These are phyloP conservation scores for Corynorhinus townsendii DNA, from an alignment of 2,113 vertebrate genomes.

Conservation along the genomic window DNA sequence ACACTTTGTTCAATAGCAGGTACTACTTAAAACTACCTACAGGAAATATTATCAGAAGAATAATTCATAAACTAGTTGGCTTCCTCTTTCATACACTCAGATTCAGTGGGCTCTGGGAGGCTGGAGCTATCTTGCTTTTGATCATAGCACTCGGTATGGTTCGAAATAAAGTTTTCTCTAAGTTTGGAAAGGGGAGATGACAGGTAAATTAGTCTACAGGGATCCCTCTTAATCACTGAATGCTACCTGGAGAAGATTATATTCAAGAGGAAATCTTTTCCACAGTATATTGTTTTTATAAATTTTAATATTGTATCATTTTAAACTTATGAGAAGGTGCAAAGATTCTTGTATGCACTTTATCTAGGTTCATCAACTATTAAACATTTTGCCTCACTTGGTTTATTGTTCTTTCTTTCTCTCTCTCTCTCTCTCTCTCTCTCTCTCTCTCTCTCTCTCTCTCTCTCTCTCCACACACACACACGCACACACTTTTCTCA, in stretches of 20 bases:
- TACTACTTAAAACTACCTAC: background rate
- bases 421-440: background rate
- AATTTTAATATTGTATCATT: background rate
- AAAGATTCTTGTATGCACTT: background rate
- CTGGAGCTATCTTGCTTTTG: background rate
- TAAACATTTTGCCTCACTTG: background rate
- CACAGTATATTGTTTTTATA: background rate
- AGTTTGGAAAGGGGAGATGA: background rate
- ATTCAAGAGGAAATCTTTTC: background rate
- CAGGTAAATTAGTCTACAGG: background rate
- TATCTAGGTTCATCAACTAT: background rate
- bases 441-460: background rate
- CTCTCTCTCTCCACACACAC: too few relatives aligned
- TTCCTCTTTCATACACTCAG: background rate
- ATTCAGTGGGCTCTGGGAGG: background rate
- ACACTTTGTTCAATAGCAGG: background rate
- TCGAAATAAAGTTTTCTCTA: background rate
- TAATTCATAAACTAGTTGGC: background rate
- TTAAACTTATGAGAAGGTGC: background rate
- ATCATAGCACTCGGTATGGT: background rate
- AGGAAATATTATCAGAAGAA: constrained; percentile 4
- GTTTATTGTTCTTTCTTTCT: background rate
- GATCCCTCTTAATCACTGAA: background rate
- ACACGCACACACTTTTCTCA: background rate
- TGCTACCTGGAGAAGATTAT: background rate